Conservation (phyloP, 2,113 vertebrate species). For the Gallinago media region DNA sequence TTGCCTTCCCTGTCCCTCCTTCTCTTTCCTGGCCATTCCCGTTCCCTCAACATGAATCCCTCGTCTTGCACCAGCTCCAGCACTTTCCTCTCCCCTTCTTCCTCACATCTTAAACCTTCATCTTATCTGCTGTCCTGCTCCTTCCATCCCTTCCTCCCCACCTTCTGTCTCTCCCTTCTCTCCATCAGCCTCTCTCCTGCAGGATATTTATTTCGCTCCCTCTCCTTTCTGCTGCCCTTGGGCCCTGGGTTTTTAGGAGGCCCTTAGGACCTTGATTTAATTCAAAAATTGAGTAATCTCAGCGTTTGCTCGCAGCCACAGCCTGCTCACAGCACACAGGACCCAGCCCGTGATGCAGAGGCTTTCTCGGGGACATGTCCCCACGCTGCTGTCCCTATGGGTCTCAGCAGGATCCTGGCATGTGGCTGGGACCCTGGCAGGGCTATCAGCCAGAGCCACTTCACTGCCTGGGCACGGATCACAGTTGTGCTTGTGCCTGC, state of each 20-base stretch:
- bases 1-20: not conserved
- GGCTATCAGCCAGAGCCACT: not conserved
- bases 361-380: not conserved
- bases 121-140: not conserved
- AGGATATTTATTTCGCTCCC: not conserved
- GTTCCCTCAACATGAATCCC: not conserved
- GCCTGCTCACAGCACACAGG: rapidly evolving
- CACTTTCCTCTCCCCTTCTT: not conserved
- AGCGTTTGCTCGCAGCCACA: not conserved
- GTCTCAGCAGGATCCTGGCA: not conserved
- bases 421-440: not conserved
- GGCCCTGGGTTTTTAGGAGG: constrained; percentile 39
- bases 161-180: not conserved
- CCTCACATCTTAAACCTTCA: not conserved
- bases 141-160: not conserved
- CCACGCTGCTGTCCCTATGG: rapidly evolving
- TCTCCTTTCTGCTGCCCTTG: not conserved
- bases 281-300: constrained; percentile 1
- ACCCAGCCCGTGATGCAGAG: not conserved
- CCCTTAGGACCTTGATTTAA: constrained; percentile 18
- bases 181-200: not conserved
- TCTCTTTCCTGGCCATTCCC: not conserved
- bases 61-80: not conserved
- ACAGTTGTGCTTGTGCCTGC: not conserved
- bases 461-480: rapidly evolving